Evolutionary conservation across 1,140 invertebrate species (phyloP).

Genomic region (Ceratoteleas bidentatus): DNA sequence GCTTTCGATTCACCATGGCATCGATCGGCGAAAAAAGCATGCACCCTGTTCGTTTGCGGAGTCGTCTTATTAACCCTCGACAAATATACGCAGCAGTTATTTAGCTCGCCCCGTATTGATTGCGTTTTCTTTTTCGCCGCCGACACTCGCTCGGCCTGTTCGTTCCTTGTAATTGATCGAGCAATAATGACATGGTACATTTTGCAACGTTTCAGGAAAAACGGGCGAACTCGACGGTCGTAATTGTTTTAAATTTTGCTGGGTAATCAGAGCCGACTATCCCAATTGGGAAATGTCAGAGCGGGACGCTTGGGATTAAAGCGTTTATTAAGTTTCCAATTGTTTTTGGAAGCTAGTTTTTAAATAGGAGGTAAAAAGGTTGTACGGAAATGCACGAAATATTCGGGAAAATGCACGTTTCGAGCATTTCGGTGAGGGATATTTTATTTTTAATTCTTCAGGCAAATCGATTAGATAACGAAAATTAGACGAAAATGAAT

Average conservation of each 20-base stretch:
- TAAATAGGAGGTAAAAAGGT: too few relatives aligned
- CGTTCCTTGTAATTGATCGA: conserved; percentile 39
- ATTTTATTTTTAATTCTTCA: too few relatives aligned
- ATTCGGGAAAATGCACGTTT: too few relatives aligned
- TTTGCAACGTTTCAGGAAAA: conserved; percentile 39
- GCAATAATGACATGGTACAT: conserved; percentile 42
- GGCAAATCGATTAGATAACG: too few relatives aligned
- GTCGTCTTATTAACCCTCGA: conserved; percentile 53
- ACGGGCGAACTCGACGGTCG: not conserved
- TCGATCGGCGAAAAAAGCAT: conserved; percentile 43
- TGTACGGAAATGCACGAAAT: too few relatives aligned
- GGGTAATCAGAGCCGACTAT: conserved; percentile 5
- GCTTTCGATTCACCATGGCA: conserved; percentile 10
- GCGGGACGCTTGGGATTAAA: too few relatives aligned
- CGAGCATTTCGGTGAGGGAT: too few relatives aligned
- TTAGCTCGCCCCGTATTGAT: conserved; percentile 49
- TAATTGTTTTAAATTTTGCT: conserved; percentile 25
- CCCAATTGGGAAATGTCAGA: too few relatives aligned
- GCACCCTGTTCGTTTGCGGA: conserved; percentile 35
- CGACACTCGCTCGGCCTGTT: not conserved
- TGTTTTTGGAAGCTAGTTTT: too few relatives aligned
- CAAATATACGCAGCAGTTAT: conserved; percentile 52
- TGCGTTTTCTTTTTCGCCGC: conserved; percentile 29
- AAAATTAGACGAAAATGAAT: too few relatives aligned
- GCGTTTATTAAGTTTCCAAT: too few relatives aligned